Base-by-base conservation (phyloP, 1,140 invertebrate genomes). In the Wiebesia pumilae region DNA sequence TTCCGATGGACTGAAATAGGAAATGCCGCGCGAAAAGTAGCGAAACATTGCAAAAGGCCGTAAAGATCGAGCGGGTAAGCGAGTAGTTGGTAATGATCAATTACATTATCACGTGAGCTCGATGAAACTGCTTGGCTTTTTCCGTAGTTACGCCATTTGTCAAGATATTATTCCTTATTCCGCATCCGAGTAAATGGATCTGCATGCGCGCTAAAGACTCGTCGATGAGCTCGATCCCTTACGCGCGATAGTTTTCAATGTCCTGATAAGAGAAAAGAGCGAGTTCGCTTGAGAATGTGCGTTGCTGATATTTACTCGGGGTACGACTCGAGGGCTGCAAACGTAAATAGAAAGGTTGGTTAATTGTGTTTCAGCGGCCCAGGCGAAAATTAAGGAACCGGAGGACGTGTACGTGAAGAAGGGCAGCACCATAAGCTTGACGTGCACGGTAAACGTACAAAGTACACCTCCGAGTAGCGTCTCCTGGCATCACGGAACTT, bases 331-430 rank as follows among this genome's bases (percentile, higher is more conserved):
- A 54, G 51, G 51, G 16, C 51, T 14, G n/a, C 14, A 47, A 14
- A 47, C 43, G 43, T 47, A n/a, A n/a, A n/a, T n/a, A n/a, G n/a
- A n/a, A n/a, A n/a, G 24, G 14, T 62, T 62, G 24, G 7, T 69
- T 35, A 1, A 43, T 30, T 71, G 71, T 95, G 94, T 96, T 96
- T 82, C 95, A 98, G 97, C 97, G 89, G 97, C 97, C 47, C 96
- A 97, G 91, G 97, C 97, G 40, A 96, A 95, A 89, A 98, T 98
- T 89, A 95, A 96, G 90, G 97, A 97, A 73, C 96, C 97, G n/a
- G 96, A 97, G 88, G 97, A 98, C 89, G 96, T 98, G 71, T 97
- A 97, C 92, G 97, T 98, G 89, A 98, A 97, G 94, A 97, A 97
- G 90, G 97, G 97, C 88, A 98, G 97, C 93, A 98, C 97, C 82